These are phyloP conservation scores for Drosophila siamana DNA, from an alignment of 2,888 invertebrate genomes.

Conservation along the genomic window DNA sequence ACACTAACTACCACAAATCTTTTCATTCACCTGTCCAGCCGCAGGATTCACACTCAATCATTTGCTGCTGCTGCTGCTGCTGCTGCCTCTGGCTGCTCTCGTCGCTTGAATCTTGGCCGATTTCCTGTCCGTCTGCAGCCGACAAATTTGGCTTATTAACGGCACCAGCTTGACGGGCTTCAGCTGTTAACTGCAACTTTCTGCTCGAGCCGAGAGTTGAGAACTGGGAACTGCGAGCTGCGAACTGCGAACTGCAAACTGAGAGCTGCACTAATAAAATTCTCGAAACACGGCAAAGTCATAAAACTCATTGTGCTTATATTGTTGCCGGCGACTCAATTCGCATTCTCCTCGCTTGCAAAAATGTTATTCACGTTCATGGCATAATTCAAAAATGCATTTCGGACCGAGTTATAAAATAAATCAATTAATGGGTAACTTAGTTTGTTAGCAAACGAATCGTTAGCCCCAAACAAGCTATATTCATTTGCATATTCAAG, in stretches of 20 bases:
- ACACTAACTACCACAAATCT: background rate
- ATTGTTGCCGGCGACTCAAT: constrained; percentile 39
- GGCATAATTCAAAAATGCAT: background rate
- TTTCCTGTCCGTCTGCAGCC: background rate
- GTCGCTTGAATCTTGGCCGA: background rate
- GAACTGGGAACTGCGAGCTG: too few relatives aligned
- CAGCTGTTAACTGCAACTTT: constrained; percentile 40
- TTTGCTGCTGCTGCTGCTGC: too few relatives aligned
- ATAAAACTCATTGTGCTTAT: constrained; percentile 67
- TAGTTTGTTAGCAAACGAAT: background rate
- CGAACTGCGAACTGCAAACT: too few relatives aligned
- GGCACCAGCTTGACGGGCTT: constrained; percentile 12
- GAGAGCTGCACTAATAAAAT: constrained; percentile 46
- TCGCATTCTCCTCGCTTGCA: constrained; percentile 2
- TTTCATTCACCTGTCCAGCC: background rate
- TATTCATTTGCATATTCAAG: too few relatives aligned
- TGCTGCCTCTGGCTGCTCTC: background rate
- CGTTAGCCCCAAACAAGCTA: too few relatives aligned
- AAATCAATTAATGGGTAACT: background rate
- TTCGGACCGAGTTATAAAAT: background rate
- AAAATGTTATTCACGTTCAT: background rate
- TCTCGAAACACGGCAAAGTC: constrained; percentile 43
- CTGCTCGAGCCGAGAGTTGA: background rate
- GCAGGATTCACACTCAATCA: constrained; percentile 33
- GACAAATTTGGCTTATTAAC: constrained; percentile 36